Conservation (phyloP, 2,888 invertebrate genomes). For the Camptogramma bilineatum region DNA sequence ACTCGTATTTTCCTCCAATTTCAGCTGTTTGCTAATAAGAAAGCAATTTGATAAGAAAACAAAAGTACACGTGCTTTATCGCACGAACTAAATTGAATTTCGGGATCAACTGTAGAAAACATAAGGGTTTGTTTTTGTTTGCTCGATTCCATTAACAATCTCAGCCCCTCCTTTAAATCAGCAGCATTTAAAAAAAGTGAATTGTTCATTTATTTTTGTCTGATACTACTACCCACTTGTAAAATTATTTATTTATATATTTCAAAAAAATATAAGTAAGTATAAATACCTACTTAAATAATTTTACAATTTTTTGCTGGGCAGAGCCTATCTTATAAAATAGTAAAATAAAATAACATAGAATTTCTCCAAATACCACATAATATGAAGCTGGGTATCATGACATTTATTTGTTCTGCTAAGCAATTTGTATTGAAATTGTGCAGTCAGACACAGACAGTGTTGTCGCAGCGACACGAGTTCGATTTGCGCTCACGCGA, state of each 20-base stretch:
- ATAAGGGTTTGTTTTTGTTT: conserved; percentile 15
- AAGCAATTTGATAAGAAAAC: conserved; percentile 34
- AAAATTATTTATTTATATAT: too few species aligned
- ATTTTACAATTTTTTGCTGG: too few species aligned
- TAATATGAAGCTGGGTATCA: background rate
- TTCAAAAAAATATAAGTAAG: too few species aligned
- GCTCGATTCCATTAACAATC: background rate
- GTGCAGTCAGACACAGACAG: conserved; percentile 9
- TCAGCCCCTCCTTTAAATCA: background rate
- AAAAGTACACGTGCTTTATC: conserved; percentile 31
- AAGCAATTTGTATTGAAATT: conserved; percentile 19
- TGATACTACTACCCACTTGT: too few species aligned
- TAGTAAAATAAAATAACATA: too few species aligned
- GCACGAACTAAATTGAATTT: conserved; percentile 23
- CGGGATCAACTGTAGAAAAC: conserved; percentile 21
- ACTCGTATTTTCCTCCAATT: conserved; percentile 6
- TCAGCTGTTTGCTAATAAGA: conserved; percentile 24
- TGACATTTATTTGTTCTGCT: background rate
- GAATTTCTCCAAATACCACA: background rate
- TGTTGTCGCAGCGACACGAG: conserved; percentile 12
- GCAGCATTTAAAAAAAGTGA: too few species aligned
- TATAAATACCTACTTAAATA: too few species aligned
- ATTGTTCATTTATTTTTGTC: too few species aligned
- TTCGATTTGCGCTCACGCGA: conserved; percentile 6
- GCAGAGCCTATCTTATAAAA: too few species aligned